Evolutionary conservation across 2,888 invertebrate genomes (phyloP), one percentile per base, ranked within the genome.

Genomic region (Folsomia candida): DNA sequence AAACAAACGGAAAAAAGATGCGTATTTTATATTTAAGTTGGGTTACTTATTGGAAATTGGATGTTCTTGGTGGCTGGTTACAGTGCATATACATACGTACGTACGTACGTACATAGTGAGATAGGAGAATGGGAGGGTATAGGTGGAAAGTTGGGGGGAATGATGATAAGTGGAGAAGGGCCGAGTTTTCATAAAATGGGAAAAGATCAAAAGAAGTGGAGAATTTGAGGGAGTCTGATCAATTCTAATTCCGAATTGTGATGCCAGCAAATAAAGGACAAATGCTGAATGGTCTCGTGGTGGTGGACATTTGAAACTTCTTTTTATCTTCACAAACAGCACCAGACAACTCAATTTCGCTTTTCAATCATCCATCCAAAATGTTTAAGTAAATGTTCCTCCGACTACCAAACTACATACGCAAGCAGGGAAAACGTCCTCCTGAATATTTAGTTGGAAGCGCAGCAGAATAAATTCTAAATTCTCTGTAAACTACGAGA

Each of bases 181-280:
- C n/a, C n/a, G 37, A 37, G 37, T 75, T 74, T 75, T 76, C 78
- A 78, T 76, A 78, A 78, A 78, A 78, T 75, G 72, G 78, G 78
- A 78, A 78, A 78, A 78, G 78, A 78, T 78, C 78, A 78, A 78
- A 78, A 75, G 77, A 75, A 51, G 24, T 14, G 54, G 54, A 22
- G 54, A 54, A 37, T 37, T 37, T 37, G 37, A 37, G 37, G 37
- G 37, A 37, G 37, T 37, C 37, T 37, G 37, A 37, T 37, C 37
- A 37, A 37, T 37, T 37, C 37, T 37, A 37, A 37, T 37, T 37
- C 54, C 4, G 22, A 54, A 22, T 54, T 54, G 54, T 54, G 54
- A 54, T 37, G 37, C 37, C 37, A 4, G 37, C 37, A 37, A 37
- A 37, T 37, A 37, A 37, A 37, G 37, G 37, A 37, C 37, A 37